phyloP scores from a whole-genome alignment of 2,113 vertebrate species.

The Podarcis muralis region DNA sequence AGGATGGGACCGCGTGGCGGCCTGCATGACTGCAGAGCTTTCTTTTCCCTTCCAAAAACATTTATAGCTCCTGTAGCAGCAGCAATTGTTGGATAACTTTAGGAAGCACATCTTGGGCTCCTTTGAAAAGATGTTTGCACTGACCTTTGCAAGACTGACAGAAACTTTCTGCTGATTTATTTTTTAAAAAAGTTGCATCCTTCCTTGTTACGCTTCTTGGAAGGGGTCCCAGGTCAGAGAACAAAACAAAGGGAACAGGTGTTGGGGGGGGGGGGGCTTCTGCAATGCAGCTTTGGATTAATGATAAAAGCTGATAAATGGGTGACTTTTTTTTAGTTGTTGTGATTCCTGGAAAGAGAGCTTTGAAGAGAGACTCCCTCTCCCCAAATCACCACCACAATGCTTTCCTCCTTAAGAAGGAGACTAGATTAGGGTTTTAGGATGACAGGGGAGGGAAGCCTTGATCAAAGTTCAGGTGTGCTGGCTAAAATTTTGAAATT shows the following conservation, averaged over 20 bases:
- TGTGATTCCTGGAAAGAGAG: background rate
- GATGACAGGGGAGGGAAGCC: background rate
- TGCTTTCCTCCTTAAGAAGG: background rate
- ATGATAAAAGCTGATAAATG: background rate
- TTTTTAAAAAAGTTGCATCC: background rate
- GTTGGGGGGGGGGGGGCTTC: background rate
- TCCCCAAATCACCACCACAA: too few species aligned
- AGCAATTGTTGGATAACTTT: background rate
- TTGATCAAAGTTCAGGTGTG: background rate
- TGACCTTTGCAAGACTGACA: background rate
- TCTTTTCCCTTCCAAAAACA: background rate
- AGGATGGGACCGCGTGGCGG: background rate
- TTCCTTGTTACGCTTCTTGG: constrained; percentile 8
- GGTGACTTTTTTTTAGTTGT: background rate
- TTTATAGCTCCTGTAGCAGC: background rate
- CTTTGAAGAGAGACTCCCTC: background rate
- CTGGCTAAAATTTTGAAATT: background rate
- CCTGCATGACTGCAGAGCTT: rapidly evolving
- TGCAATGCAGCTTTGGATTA: rapidly evolving
- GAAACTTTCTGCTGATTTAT: background rate
- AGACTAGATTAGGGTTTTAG: background rate
- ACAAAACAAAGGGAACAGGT: constrained; percentile 1
- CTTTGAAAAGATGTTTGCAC: background rate
- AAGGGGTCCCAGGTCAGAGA: background rate
- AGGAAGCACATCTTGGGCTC: background rate